phyloP scores from a whole-genome alignment of 2,113 vertebrate genomes.

The Apistogramma diplotaenia region DNA sequence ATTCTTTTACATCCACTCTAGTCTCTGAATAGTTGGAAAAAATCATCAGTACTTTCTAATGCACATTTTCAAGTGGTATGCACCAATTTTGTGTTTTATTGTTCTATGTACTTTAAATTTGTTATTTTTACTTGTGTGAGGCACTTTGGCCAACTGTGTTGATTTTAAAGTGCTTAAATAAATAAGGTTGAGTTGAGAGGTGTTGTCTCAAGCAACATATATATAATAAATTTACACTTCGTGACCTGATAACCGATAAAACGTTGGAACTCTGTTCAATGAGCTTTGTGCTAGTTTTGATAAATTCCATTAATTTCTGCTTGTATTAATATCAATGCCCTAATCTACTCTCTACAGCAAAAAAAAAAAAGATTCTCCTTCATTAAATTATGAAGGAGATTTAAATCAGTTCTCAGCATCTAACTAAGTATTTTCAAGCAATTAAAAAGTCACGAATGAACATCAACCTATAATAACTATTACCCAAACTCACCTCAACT shows the following conservation, averaged over 20 bases:
- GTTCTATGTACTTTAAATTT: too few species aligned
- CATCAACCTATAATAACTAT: background rate
- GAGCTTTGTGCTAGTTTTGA: background rate
- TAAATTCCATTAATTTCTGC: background rate
- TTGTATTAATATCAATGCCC: background rate
- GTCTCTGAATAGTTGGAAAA: slow-evolving; percentile 80
- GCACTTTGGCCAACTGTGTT: too few species aligned
- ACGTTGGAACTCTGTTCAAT: background rate
- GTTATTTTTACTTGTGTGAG: too few species aligned
- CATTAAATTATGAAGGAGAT: background rate
- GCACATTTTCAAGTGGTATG: background rate
- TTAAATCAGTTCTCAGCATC: background rate
- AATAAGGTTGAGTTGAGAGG: too few species aligned
- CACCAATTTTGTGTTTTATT: too few species aligned
- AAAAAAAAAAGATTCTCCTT: background rate
- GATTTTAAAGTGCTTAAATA: too few species aligned
- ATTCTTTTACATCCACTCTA: slow-evolving; percentile 97
- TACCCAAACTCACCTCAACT: background rate
- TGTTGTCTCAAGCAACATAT: background rate
- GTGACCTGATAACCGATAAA: background rate
- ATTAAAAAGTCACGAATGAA: background rate
- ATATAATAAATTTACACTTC: background rate
- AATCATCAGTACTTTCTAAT: background rate
- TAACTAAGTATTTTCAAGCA: background rate
- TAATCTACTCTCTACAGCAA: background rate